Percentiles rank a stretch among this genome's conserved stretches.
Evolutionary conservation across 2,797 vertebrate genomes (phyloP).

Genomic region (Siniperca undulata): DNA sequence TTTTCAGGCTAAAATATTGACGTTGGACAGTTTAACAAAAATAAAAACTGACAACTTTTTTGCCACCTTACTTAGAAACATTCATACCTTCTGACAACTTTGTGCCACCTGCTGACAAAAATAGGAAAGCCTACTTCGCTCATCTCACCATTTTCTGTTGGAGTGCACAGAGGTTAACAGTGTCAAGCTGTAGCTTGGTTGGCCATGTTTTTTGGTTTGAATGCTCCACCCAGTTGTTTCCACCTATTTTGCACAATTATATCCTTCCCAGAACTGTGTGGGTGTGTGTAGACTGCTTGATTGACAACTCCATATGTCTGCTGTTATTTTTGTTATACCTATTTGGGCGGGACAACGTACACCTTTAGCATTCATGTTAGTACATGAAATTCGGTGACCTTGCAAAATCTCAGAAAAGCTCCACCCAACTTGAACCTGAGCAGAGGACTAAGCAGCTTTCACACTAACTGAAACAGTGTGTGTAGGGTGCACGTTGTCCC

Average conservation of each 20-base stretch:
- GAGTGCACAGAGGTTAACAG: not conserved
- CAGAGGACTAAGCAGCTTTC: not conserved
- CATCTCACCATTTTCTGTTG: not conserved
- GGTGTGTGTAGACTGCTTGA: not conserved
- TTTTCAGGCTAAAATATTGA: not conserved
- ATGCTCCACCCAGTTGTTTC: not conserved
- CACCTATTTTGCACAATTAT: not conserved
- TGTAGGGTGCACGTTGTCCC: not conserved
- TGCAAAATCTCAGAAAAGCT: not conserved
- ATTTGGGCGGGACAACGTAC: not conserved
- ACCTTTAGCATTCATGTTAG: not conserved
- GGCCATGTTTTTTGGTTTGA: not conserved
- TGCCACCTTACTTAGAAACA: not conserved
- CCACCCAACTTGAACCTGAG: not conserved
- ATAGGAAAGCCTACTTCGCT: not conserved
- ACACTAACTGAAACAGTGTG: not conserved
- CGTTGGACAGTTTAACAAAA: not conserved
- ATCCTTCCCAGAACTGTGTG: constrained; percentile 7
- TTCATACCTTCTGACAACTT: not conserved
- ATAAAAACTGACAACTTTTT: not conserved
- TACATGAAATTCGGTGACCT: not conserved
- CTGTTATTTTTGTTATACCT: not conserved
- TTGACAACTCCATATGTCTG: not conserved
- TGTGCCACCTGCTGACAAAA: constrained; percentile 1
- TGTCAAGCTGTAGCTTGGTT: not conserved